These are phyloP conservation scores for Harmothoe impar DNA, from an alignment of 2,888 invertebrate species.

Conservation along the genomic window DNA sequence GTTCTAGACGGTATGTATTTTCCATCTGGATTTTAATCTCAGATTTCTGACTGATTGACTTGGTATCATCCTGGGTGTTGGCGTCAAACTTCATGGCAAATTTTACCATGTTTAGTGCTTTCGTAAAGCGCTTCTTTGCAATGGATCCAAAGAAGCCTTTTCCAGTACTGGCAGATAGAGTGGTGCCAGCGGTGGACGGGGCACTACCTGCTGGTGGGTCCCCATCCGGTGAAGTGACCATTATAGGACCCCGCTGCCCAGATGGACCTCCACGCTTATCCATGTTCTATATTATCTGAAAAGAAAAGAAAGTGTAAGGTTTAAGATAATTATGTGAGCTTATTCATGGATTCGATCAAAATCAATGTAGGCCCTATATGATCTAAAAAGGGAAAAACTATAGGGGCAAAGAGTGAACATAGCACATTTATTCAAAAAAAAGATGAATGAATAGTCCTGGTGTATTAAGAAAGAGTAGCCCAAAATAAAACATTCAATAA, in stretches of 20 bases:
- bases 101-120: conserved; percentile 25
- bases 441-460: too few relatives aligned
- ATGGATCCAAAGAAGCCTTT: conserved; percentile 53
- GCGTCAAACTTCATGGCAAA: conserved; percentile 49
- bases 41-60: conserved; percentile 39
- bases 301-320: too few relatives aligned
- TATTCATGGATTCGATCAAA: too few relatives aligned
- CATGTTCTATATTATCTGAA: background rate
- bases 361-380: too few relatives aligned
- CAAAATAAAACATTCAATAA: too few relatives aligned
- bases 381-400: too few relatives aligned
- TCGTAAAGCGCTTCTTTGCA: background rate
- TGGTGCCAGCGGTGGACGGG: background rate
- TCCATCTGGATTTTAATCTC: conserved; percentile 14
- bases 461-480: too few relatives aligned
- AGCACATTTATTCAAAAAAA: too few relatives aligned
- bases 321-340: too few relatives aligned
- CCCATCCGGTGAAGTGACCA: conserved; percentile 2
- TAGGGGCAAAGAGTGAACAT: too few relatives aligned
- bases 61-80: background rate
- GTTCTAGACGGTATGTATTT: conserved; percentile 22
- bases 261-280: conserved; percentile 10
- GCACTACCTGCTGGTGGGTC: background rate
- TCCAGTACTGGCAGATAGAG: background rate
- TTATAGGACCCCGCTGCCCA: background rate